These are phyloP conservation scores for Epiblema foenella DNA, from an alignment of 2,888 invertebrate species.

Conservation along the genomic window DNA sequence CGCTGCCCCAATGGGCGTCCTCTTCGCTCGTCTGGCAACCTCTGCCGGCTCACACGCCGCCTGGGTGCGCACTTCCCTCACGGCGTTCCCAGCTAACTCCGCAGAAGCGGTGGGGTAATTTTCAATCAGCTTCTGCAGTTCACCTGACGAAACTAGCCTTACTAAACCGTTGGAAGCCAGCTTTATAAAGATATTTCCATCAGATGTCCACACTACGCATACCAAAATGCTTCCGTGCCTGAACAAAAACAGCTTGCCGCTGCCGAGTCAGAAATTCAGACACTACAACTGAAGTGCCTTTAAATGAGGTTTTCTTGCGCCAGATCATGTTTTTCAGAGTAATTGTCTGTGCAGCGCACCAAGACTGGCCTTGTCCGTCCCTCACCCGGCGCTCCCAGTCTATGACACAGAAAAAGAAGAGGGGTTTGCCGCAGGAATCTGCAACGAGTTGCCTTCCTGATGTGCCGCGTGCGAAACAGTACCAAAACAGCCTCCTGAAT, in stretches of 20 bases:
- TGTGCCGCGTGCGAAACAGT: too few relatives aligned
- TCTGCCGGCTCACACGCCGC: too few relatives aligned
- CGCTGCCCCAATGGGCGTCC: too few relatives aligned
- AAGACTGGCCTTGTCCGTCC: not conserved
- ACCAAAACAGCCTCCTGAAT: too few relatives aligned
- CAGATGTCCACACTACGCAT: conserved; percentile 4
- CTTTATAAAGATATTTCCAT: conserved; percentile 10
- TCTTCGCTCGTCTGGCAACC: too few relatives aligned
- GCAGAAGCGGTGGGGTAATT: too few relatives aligned
- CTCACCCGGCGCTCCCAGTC: not conserved
- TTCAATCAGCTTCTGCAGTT: not conserved
- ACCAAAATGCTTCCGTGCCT: not conserved
- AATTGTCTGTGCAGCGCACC: not conserved
- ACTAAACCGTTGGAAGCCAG: not conserved
- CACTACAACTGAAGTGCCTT: not conserved
- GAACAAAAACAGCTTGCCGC: not conserved
- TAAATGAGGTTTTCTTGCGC: conserved; percentile 3
- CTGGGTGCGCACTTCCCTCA: too few relatives aligned
- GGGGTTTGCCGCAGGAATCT: not conserved
- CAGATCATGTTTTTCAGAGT: not conserved
- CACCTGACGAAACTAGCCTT: not conserved
- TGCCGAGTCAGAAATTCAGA: conserved; percentile 14
- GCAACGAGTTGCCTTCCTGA: too few relatives aligned
- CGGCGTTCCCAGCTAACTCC: too few relatives aligned
- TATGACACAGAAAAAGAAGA: not conserved